Conservation (phyloP, 2,888 invertebrate genomes). For the Sesamia inferens region DNA sequence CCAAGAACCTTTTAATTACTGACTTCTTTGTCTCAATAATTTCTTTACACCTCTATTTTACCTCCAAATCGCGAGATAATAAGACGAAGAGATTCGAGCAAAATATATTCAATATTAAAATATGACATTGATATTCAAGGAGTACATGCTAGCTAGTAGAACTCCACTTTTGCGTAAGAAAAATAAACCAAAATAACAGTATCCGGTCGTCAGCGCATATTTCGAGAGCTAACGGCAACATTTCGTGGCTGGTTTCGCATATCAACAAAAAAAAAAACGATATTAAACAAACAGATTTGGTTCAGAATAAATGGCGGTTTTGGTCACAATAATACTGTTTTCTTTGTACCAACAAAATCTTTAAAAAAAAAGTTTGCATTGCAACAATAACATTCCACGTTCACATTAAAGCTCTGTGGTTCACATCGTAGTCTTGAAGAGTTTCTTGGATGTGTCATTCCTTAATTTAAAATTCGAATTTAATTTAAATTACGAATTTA, state of each 20-base stretch:
- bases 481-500: neutral
- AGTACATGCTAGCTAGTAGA: slow-evolving; percentile 27
- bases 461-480: neutral
- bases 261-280: slow-evolving; percentile 42
- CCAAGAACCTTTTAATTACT: neutral
- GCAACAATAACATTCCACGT: neutral
- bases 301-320: slow-evolving; percentile 15
- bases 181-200: slow-evolving; percentile 53
- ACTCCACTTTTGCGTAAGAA: slow-evolving; percentile 34
- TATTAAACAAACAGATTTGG: slow-evolving; percentile 32
- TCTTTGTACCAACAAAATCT: neutral
- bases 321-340: slow-evolving; percentile 2
- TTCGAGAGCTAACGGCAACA: slow-evolving; percentile 51
- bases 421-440: neutral
- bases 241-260: slow-evolving; percentile 36
- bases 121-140: slow-evolving; percentile 21
- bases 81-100: neutral
- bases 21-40: neutral
- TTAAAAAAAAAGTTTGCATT: neutral
- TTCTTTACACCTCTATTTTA: neutral
- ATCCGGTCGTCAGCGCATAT: slow-evolving; percentile 40
- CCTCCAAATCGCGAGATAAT: neutral
- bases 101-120: slow-evolving; percentile 11
- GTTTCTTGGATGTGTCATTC: neutral
- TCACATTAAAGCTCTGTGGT: no score